A percentile compares a stretch with the other conserved stretches of the same genome.
These are phyloP conservation scores for Parasteatoda lunata DNA, from an alignment of 2,888 invertebrate genomes.

Conservation along the genomic window DNA sequence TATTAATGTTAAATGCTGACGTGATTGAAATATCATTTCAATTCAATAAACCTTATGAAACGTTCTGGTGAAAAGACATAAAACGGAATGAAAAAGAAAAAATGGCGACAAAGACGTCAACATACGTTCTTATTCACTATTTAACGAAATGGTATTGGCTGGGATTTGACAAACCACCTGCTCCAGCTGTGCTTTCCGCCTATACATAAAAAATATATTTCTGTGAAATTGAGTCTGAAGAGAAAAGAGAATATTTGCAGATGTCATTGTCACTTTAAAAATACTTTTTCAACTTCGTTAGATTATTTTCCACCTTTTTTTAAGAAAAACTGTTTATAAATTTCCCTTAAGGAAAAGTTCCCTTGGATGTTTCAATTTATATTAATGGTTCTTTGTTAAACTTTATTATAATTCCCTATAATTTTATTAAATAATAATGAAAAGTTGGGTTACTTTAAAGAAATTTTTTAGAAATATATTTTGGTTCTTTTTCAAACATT, in stretches of 20 bases:
- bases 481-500: no score
- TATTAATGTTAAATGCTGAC: no score
- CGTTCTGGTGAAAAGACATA: no score
- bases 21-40: no score
- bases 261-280: background rate
- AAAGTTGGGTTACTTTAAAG: no score
- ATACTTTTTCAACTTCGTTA: background rate
- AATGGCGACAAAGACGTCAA: background rate
- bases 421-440: no score
- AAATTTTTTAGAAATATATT: no score
- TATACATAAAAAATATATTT: background rate
- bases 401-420: no score
- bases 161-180: conserved; percentile 26
- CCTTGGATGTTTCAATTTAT: no score
- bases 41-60: no score
- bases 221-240: background rate
- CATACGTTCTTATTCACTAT: background rate
- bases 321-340: background rate
- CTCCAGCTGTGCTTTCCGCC: conserved; percentile 10
- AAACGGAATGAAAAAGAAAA: background rate
- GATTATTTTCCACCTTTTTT: background rate
- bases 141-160: background rate
- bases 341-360: background rate
- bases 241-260: background rate
- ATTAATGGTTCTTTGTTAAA: no score